Percentiles rank a stretch among this genome's conserved stretches.
phyloP scores from a whole-genome alignment of 1,140 invertebrate genomes.

The Heliothis virescens region DNA sequence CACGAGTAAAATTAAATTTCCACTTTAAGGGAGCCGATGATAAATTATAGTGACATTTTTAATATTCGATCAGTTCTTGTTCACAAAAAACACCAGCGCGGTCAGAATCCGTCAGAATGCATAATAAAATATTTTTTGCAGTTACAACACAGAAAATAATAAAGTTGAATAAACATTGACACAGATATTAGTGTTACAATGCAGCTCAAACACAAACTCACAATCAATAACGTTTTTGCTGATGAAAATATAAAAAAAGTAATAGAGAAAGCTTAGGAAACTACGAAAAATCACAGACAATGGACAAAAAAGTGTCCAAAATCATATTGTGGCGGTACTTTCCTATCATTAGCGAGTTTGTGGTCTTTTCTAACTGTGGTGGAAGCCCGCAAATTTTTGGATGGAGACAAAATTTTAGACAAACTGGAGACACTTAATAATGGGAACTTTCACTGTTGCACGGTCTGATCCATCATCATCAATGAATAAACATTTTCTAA shows the following conservation, averaged over 20 bases:
- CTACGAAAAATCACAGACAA: conserved; percentile 47
- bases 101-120: not conserved
- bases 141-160: conserved; percentile 14
- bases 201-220: conserved; percentile 18
- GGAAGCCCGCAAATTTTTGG: conserved; percentile 65
- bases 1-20: conserved; percentile 56
- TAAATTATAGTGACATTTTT: conserved; percentile 51
- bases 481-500: conserved; percentile 67
- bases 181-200: not conserved
- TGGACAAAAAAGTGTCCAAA: conserved; percentile 59
- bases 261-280: conserved; percentile 49
- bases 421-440: conserved; percentile 67
- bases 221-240: conserved; percentile 17
- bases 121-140: conserved; percentile 17
- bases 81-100: not conserved
- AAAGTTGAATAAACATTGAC: conserved; percentile 28
- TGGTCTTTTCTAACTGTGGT: conserved; percentile 63
- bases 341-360: conserved; percentile 76
- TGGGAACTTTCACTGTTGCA: conserved; percentile 75
- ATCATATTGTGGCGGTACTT: conserved; percentile 67
- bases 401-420: conserved; percentile 68
- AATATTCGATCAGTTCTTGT: conserved; percentile 41
- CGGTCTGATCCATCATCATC: conserved; percentile 66
- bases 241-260: conserved; percentile 46
- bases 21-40: conserved; percentile 50